Evolutionary conservation across 2,113 vertebrate species (phyloP).

Genomic region (Gopherus flavomarginatus): DNA sequence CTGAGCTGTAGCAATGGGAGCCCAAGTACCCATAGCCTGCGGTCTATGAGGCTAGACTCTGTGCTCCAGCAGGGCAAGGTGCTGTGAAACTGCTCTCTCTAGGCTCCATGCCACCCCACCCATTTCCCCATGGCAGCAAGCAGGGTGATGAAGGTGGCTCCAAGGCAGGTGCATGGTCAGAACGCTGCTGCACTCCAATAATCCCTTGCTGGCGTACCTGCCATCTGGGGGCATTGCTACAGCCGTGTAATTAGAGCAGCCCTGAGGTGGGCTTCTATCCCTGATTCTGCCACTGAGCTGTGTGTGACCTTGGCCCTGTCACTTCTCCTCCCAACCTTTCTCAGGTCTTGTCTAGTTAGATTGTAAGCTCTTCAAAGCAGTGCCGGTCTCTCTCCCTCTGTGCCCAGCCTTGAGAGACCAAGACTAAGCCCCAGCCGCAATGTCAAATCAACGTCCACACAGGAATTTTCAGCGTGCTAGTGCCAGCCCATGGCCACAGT

Average conservation of each 20-base stretch:
- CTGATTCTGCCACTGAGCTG: not conserved
- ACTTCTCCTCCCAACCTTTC: not conserved
- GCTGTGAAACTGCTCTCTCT: not conserved
- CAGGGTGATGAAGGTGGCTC: not conserved
- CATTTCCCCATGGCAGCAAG: not conserved
- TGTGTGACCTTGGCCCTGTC: not conserved
- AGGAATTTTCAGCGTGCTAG: not conserved
- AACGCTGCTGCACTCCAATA: not conserved
- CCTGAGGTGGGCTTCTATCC: not conserved
- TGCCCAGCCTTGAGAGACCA: not conserved
- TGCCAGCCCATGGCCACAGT: no score
- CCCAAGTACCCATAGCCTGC: not conserved
- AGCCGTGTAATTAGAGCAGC: not conserved
- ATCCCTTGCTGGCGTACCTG: not conserved
- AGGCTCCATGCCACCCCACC: not conserved
- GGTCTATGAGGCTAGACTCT: not conserved
- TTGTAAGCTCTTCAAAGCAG: not conserved
- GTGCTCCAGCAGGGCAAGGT: not conserved
- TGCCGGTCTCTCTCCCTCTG: not conserved
- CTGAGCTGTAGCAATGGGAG: not conserved
- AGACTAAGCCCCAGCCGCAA: not conserved
- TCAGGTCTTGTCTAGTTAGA: not conserved
- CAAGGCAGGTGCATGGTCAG: not conserved
- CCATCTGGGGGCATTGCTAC: not conserved
- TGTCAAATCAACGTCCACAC: not conserved